Base-by-base conservation (phyloP, 2,113 vertebrate genomes). In the Vireo altiloquus region DNA sequence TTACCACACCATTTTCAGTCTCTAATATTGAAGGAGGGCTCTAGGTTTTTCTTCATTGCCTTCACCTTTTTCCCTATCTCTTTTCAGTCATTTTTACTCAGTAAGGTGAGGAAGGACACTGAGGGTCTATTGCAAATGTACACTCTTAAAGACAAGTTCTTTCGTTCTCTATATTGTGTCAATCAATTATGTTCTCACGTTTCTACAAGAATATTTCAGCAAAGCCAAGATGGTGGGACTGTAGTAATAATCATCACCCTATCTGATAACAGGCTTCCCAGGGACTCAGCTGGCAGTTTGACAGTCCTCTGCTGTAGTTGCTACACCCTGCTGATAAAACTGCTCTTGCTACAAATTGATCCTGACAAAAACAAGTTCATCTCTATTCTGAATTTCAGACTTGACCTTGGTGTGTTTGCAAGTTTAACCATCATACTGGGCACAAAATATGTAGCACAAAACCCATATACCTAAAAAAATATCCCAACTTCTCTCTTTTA, bases 321-420 rank as follows among this genome's bases (percentile, higher is more conserved):
- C 61, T 94, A 94, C 76, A 95, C 69, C 93, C 94, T 57, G 79
- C 92, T 95, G 95, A 90, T 95, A 96, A 79, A 89, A 87, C 71
- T 96, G 92, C 89, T 94, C 79, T 75, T 96, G 69, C 82, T 37
- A 60, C 83, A 94, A 94, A 97, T 90, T 61, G 87, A 77, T 87
- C 84, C 39, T 68, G 75, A 84, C 31, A 92, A 95, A 95, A 96
- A 19, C 50, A 88, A 89, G 39, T 87, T 82, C 50, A 50, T 69
- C 35, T 66, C 37, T 95, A 18, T 93, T 93, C 85, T 82, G 47
- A 94, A 81, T 94, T 96, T 96, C 82, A 93, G 87, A 72, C 77
- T 92, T 95, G 91, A 95, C 92, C 87, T 97, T 94, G 81, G 20
- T 87, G 54, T 40, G 31, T 72, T 93, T 91, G 66, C 33, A 89